Percentiles rank a stretch among this genome's conserved stretches.
phyloP scores from a whole-genome alignment of 2,113 vertebrate genomes.

The Tachuris rubrigastra region DNA sequence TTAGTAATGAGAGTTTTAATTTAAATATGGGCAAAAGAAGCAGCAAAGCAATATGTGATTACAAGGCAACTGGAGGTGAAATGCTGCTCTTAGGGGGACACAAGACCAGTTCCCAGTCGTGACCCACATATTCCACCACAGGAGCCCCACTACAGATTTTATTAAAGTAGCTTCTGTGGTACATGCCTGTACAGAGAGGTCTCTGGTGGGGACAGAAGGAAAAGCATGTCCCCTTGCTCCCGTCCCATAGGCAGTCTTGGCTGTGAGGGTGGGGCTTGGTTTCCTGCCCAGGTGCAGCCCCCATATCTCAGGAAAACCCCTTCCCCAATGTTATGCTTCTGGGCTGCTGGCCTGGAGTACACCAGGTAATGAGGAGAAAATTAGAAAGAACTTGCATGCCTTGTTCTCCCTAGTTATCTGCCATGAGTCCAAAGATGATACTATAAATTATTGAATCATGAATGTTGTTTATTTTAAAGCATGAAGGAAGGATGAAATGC shows the following conservation, averaged over 20 bases:
- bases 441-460: not conserved
- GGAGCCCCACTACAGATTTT: not conserved
- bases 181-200: not conserved
- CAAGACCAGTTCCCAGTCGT: not conserved
- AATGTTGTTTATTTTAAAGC: not conserved
- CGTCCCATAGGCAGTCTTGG: not conserved
- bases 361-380: not conserved
- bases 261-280: not conserved
- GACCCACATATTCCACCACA: not conserved
- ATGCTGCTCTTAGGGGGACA: rapidly evolving
- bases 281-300: not conserved
- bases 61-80: not conserved
- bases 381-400: not conserved
- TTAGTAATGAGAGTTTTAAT: not conserved
- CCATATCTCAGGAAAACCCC: not conserved
- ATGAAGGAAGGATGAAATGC: not conserved
- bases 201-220: not conserved
- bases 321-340: rapidly evolving
- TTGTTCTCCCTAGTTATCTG: not conserved
- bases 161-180: not conserved
- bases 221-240: rapidly evolving
- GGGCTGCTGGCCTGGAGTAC: not conserved
- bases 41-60: not conserved
- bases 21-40: not conserved
- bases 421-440: not conserved